Conservation (phyloP, 35 echinoderm and acorn worm genomes). For the Lytechinus pictus region DNA sequence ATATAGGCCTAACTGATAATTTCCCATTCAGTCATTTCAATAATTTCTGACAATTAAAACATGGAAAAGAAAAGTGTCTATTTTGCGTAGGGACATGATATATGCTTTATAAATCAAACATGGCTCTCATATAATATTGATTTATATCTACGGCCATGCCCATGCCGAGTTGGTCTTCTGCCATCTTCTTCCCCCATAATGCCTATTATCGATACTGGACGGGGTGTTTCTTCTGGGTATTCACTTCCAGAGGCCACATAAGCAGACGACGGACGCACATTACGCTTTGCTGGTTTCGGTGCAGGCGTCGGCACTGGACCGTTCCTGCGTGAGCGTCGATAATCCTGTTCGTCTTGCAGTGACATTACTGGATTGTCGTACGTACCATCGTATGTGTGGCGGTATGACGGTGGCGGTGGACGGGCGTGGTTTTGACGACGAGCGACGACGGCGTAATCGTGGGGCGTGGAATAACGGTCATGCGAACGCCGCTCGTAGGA, state of each 20-base stretch:
- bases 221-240: neutral
- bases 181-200: neutral
- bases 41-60: too few species aligned
- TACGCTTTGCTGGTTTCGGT: neutral
- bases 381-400: neutral
- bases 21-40: too few species aligned
- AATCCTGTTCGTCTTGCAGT: neutral
- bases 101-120: neutral
- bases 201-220: constrained; percentile 8
- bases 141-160: neutral
- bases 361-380: constrained; percentile 5
- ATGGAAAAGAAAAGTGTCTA: too few species aligned
- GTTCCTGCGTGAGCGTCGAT: neutral
- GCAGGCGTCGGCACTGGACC: neutral
- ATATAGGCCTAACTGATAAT: too few species aligned
- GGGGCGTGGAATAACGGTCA: neutral
- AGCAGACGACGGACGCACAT: neutral
- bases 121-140: constrained; percentile 33
- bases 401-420: constrained; percentile 22
- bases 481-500: neutral
- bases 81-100: too few species aligned
- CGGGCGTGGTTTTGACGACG: neutral
- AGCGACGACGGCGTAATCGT: neutral
- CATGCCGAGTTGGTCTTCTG: neutral
- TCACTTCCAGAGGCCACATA: neutral